Evolutionary conservation across 1,140 invertebrate genomes (phyloP), one percentile per base, ranked within the genome.

Genomic region (Lepidostoma basale): DNA sequence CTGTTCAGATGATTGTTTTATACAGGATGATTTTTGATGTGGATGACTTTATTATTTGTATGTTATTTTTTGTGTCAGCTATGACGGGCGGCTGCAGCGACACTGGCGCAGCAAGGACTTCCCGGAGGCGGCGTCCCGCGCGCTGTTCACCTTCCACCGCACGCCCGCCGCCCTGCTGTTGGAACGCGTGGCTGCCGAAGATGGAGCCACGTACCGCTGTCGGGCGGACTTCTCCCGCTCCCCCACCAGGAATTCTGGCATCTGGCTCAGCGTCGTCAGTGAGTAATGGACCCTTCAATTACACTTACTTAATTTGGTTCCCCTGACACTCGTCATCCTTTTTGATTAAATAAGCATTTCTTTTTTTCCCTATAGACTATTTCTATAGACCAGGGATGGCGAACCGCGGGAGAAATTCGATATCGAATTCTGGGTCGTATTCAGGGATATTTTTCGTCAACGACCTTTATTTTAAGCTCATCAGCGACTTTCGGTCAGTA

Each of bases 241-340:
- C 5, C 88, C 89, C 0, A 92, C 90, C 0, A 86, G 86, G 74
- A 91, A 90, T 76, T 86, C 86, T 54, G 86, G 88, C 39, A 87
- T 92, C 73, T 90, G 90, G 77, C 78, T 93, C 18, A 88, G 87
- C 64, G 86, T 93, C 62, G 88, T 92, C 69, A 89, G 91, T 92
- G 82, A 89, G 88, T 60, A 45, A n/a, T n/a, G n/a, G n/a, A n/a
- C n/a, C 30, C 12, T 33, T 33, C 12, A 33, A 12, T 33, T 33
- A 33, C 12, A 6, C 30, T 33, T 5, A 5, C 30, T n/a, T 12
- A 33, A 33, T 33, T 33, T 33, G 30, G 6, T 33, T 6, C 5
- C 30, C 5, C 30, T 33, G 30, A 33, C 30, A 33, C 6, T 33
- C 5, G 12, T 33, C 30, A 33, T 33, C 12, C 5, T 33, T 12